Evolutionary conservation across 2,888 invertebrate species (phyloP), one percentile per base, ranked within the genome.

Genomic region (Pseudococcus jackbeardsleyi): DNA sequence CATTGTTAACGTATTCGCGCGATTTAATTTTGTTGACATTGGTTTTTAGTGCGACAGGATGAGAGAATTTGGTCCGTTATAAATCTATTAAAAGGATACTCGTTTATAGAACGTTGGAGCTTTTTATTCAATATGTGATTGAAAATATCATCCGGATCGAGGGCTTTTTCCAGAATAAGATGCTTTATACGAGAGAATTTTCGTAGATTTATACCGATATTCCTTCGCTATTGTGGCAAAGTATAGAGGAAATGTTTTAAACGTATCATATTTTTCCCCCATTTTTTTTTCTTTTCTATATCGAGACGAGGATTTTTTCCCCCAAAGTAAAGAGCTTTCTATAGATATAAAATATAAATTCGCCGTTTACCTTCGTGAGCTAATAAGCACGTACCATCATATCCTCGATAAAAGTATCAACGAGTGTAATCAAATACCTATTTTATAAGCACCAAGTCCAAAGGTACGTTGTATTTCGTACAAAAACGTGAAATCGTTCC

Each of bases 21-120:
- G 68, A 72, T 72, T 72, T 72, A 72, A 72, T 72, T 72, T 12
- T 72, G 68, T 72, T 72, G 68, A 33, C 68, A 72, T 72, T 72
- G 11, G 26, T 26, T 26, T 72, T 26, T 72, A 26, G 68, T 72
- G 8, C 59, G n/a, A 19, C 19, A 59, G 59, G 5, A 54, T 54
- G 54, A 54, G 12, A 33, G 68, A 0, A 22, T 72, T 72, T 33
- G 26, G 33, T 11, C 19, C 33, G 68, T 72, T 72, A 72, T 72
- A 72, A 72, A 72, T 72, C 68, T 72, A 72, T 72, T 72, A 72
- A 72, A 72, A 33, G 12, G 33, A 33, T 6, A 19, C 59, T 7
- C 59, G 19, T 59, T 59, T 59, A 59, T 59, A n/a, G 19, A 5
- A 19, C 19, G 59, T 19, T 7, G 6, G 59, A 59, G 59, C 68